A percentile compares a stretch with the other conserved stretches of the same genome.
These are phyloP conservation scores for Python bivittatus DNA, from an alignment of 2,113 vertebrate species.

Conservation along the genomic window DNA sequence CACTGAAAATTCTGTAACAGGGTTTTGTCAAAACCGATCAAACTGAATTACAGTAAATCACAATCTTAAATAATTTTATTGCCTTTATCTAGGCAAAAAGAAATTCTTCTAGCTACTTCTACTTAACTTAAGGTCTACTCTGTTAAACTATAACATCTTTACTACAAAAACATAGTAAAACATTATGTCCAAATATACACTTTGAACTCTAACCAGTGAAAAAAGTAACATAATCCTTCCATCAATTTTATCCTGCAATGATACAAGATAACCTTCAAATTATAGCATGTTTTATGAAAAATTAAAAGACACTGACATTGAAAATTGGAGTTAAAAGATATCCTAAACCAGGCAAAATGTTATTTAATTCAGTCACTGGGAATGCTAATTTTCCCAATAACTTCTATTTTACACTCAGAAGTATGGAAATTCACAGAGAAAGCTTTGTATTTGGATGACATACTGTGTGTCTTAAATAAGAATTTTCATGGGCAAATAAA, in stretches of 20 bases:
- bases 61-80: conserved; percentile 3
- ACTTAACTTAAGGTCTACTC: conserved; percentile 38
- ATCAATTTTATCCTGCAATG: neutral
- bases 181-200: conserved; percentile 2
- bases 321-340: neutral
- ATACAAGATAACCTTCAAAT: neutral
- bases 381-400: neutral
- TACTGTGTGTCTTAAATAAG: neutral
- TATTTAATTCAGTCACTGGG: neutral
- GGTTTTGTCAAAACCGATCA: conserved; percentile 14
- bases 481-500: conserved; percentile 14
- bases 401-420: neutral
- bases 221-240: neutral
- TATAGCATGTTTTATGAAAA: neutral
- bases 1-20: conserved; percentile 32
- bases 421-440: neutral
- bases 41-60: neutral
- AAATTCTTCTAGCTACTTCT: conserved; percentile 14
- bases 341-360: neutral
- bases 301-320: neutral
- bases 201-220: neutral
- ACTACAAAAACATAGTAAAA: conserved; percentile 16
- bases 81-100: conserved; percentile 33
- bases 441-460: neutral
- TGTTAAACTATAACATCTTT: conserved; percentile 44